Conservation (phyloP, 2,888 invertebrate genomes). For the Chrysomela aeneicollis region DNA sequence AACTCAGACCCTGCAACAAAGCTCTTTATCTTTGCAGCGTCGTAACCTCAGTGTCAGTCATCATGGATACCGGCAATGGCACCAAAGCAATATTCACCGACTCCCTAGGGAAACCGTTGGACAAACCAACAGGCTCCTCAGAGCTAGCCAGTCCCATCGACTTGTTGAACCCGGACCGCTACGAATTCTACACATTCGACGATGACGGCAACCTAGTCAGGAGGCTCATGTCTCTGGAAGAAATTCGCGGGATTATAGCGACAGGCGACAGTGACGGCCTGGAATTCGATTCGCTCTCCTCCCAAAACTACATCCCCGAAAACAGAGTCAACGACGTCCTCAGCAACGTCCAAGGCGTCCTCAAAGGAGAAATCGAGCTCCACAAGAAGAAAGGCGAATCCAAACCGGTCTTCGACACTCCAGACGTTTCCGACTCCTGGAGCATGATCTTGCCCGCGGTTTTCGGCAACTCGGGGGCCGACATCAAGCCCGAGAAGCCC, state of each 20-base stretch:
- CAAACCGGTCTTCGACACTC: constrained; percentile 71
- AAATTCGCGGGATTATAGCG: constrained; percentile 86
- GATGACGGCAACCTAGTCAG: constrained; percentile 84
- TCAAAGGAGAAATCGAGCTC: constrained; percentile 77
- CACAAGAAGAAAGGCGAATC: constrained; percentile 60
- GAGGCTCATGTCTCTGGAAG: constrained; percentile 82
- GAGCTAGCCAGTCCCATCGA: constrained; percentile 82
- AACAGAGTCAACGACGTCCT: constrained; percentile 82
- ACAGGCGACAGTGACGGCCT: constrained; percentile 77
- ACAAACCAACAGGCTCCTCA: constrained; percentile 69
- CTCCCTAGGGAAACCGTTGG: constrained; percentile 72
- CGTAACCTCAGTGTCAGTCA: constrained; percentile 71
- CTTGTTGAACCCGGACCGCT: constrained; percentile 81
- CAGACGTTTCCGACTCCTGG: constrained; percentile 80
- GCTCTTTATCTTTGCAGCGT: constrained; percentile 62
- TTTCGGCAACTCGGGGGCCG: constrained; percentile 67
- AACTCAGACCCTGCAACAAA: too few species aligned
- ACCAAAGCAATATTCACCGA: constrained; percentile 72
- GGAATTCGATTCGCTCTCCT: constrained; percentile 63
- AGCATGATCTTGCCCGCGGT: constrained; percentile 83
- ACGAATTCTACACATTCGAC: constrained; percentile 88
- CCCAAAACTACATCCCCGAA: constrained; percentile 61
- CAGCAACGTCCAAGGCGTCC: constrained; percentile 82
- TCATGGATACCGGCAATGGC: constrained; percentile 66
- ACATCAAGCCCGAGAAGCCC: constrained; percentile 54